phyloP scores from a whole-genome alignment of 2,888 invertebrate genomes.

The Cheilosia soror region DNA sequence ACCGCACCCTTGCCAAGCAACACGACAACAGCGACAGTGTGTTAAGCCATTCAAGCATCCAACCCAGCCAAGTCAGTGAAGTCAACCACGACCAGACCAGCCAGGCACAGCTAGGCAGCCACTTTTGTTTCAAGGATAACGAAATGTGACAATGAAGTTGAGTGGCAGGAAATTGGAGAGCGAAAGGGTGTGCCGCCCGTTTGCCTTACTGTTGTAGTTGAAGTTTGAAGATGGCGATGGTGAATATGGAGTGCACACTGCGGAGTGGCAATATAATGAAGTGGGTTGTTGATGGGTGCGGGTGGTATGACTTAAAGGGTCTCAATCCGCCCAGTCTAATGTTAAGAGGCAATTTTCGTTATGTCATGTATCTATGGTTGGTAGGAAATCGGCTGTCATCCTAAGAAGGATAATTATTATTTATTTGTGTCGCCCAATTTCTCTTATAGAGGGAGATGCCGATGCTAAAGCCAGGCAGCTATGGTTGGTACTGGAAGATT shows the following conservation, averaged over 20 bases:
- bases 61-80: conserved; percentile 21
- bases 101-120: conserved; percentile 47
- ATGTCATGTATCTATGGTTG: conserved; percentile 17
- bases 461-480: conserved; percentile 1
- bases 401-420: conserved; percentile 66
- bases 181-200: conserved; percentile 48
- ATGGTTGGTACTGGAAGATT: not conserved
- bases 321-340: conserved; percentile 55
- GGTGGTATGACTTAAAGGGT: conserved; percentile 32
- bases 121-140: conserved; percentile 73
- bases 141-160: conserved; percentile 74
- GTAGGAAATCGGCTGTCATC: conserved; percentile 53
- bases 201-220: conserved; percentile 22
- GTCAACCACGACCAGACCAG: not conserved
- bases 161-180: conserved; percentile 72
- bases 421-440: conserved; percentile 65
- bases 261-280: conserved; percentile 44
- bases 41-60: conserved; percentile 38
- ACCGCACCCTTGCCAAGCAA: conserved; percentile 11
- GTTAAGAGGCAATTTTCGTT: conserved; percentile 65
- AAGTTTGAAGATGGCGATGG: conserved; percentile 4
- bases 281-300: conserved; percentile 25
- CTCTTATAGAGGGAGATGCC: not conserved
- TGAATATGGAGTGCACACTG: not conserved
- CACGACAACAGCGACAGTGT: not conserved